A percentile compares a stretch with the other conserved stretches of the same genome.
These are phyloP conservation scores for Branchipolynoe longqiensis DNA, from an alignment of 2,888 invertebrate species.

Conservation along the genomic window DNA sequence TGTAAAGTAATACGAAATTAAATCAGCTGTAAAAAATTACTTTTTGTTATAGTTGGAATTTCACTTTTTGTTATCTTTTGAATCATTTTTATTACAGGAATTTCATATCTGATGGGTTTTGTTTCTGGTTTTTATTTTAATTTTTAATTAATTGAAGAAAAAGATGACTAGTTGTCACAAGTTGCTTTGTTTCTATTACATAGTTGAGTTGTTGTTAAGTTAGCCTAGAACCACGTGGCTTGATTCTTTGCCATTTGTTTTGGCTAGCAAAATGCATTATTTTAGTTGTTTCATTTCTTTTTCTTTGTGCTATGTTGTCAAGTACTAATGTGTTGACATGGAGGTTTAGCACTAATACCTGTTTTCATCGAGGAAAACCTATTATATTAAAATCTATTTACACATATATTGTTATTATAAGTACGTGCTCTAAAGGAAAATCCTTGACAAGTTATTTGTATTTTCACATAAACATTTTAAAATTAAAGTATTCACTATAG, in stretches of 20 bases:
- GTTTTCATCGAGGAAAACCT: neutral
- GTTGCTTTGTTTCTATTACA: too few relatives aligned
- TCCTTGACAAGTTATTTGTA: neutral
- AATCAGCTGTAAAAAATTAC: slow-evolving; percentile 19
- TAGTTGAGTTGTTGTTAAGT: too few relatives aligned
- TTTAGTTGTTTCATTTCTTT: neutral
- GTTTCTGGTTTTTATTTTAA: too few relatives aligned
- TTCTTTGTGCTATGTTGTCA: neutral
- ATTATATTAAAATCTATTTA: neutral
- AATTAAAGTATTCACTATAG: neutral
- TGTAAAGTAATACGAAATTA: neutral
- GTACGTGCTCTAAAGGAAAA: neutral
- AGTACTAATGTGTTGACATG: slow-evolving; percentile 9
- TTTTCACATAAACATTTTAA: neutral
- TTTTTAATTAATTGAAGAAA: too few relatives aligned
- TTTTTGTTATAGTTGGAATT: neutral
- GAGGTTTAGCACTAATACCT: neutral
- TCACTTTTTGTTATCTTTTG: too few relatives aligned
- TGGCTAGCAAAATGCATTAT: too few relatives aligned
- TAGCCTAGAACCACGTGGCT: too few relatives aligned
- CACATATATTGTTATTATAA: neutral
- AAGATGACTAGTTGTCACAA: too few relatives aligned
- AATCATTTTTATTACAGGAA: too few relatives aligned
- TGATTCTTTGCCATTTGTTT: too few relatives aligned
- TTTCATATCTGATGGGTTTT: too few relatives aligned